These are phyloP conservation scores for Tiliqua scincoides DNA, from an alignment of 2,113 vertebrate genomes.

Conservation along the genomic window DNA sequence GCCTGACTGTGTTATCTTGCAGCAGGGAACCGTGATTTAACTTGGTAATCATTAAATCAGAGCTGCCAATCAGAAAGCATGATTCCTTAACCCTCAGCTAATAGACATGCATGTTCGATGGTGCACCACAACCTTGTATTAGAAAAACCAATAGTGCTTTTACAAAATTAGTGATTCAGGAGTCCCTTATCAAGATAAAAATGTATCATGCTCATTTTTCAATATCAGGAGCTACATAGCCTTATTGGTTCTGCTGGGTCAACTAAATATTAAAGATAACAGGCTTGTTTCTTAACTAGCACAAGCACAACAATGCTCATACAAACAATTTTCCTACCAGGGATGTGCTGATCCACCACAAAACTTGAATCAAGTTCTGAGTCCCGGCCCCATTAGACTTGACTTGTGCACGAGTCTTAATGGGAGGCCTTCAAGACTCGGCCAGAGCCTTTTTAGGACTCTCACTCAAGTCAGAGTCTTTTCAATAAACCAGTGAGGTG, in stretches of 20 bases:
- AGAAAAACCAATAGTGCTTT: neutral
- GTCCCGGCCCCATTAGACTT: too few relatives aligned
- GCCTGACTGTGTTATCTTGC: neutral
- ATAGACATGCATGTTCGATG: fast-evolving
- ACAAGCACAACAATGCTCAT: too few relatives aligned
- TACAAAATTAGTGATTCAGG: neutral
- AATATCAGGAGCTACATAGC: neutral
- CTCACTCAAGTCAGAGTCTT: too few relatives aligned
- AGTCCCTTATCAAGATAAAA: neutral
- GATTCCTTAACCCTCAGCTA: neutral
- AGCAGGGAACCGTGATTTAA: constrained; percentile 6
- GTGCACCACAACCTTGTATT: neutral
- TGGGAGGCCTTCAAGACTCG: too few relatives aligned
- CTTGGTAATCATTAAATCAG: neutral
- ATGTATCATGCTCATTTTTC: neutral
- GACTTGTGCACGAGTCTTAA: too few relatives aligned
- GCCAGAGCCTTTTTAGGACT: too few relatives aligned
- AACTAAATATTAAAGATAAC: neutral
- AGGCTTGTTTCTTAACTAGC: too few relatives aligned
- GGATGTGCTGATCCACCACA: too few relatives aligned
- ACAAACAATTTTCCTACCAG: too few relatives aligned
- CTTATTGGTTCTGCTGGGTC: neutral
- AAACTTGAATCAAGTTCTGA: too few relatives aligned
- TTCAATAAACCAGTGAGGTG: too few relatives aligned
- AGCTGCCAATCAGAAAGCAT: constrained; percentile 7